Conservation (phyloP, 2,888 invertebrate genomes). For the Lymantria dispar region DNA sequence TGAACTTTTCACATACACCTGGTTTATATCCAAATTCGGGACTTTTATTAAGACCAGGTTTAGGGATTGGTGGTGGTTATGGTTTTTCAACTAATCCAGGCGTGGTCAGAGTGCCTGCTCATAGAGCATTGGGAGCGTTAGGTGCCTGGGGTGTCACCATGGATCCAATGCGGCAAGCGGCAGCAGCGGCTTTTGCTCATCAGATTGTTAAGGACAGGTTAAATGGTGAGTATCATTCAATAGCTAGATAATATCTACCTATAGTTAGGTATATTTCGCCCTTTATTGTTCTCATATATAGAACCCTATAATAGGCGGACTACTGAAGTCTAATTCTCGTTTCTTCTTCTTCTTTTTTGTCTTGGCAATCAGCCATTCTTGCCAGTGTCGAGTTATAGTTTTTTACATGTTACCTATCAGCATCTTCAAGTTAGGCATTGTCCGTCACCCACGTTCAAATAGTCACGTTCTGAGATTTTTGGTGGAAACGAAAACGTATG, state of each 20-base stretch:
- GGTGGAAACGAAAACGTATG: too few relatives aligned
- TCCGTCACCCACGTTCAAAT: too few relatives aligned
- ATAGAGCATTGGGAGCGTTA: constrained; percentile 82
- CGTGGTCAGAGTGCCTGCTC: constrained; percentile 92
- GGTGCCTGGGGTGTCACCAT: constrained; percentile 83
- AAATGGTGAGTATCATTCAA: constrained; percentile 84
- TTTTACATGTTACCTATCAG: too few relatives aligned
- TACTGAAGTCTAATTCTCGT: too few relatives aligned
- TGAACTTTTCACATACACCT: constrained; percentile 69
- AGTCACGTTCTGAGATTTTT: too few relatives aligned
- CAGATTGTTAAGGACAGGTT: constrained; percentile 92
- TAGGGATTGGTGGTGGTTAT: constrained; percentile 78
- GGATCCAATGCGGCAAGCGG: constrained; percentile 85
- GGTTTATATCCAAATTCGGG: constrained; percentile 69
- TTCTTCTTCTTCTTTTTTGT: too few relatives aligned
- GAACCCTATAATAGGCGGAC: too few relatives aligned
- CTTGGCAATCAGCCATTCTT: too few relatives aligned
- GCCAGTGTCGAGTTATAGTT: too few relatives aligned
- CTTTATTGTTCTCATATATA: too few relatives aligned
- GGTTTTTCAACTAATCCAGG: constrained; percentile 86
- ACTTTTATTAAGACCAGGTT: constrained; percentile 65
- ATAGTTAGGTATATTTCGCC: too few relatives aligned
- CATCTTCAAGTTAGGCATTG: too few relatives aligned
- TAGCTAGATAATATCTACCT: not conserved
- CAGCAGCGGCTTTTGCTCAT: constrained; percentile 88